Evolutionary conservation across 2,797 vertebrate genomes (phyloP), one percentile per base, ranked within the genome.

Genomic region (Syncerus caffer): DNA sequence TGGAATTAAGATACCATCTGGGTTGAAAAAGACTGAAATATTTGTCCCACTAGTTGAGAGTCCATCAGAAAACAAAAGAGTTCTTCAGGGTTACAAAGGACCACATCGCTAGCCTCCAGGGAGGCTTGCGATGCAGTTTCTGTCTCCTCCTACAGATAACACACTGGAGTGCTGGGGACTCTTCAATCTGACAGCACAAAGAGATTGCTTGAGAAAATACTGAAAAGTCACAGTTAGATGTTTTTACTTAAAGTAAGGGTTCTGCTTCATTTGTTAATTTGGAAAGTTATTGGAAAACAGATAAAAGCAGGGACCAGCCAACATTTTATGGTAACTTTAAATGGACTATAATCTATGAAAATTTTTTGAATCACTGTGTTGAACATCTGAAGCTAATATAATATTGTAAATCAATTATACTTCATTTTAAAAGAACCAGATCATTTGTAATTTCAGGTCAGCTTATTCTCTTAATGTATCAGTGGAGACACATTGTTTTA

Each of bases 261-360:
- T 90, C 80, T 85, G 14, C 29, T 90, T 89, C 27, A 71, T 94
- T 96, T 89, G 25, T 53, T 97, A 92, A 58, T 82, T 93, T 78
- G 16, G 21, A 76, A 90, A 93, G 6, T 62, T 53, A 53, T 45
- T 88, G 51, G 82, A 93, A 78, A 93, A 78, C 25, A 38, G 29
- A 57, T 38, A 13, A 83, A n/a, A 21, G n/a, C 50, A 55, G 21
- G 21, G 21, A 34, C 51, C n/a, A 82, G 79, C 31, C 31, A 34
- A 82, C 19, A 34, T 82, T 55, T 82, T 53, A 55, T 25, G 51
- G 16, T 82, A 82, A 55, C 23, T 83, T 83, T 55, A 83, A 83
- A 34, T 10, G 51, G 51, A 83, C 21, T 38, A 10, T 38, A 82
- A 55, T 34, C n/a, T 55, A 55, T 55, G 38, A 83, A 55, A n/a